Evolutionary conservation across 2,797 vertebrate species (phyloP).

Genomic region (Hephaestus fuliginosus): DNA sequence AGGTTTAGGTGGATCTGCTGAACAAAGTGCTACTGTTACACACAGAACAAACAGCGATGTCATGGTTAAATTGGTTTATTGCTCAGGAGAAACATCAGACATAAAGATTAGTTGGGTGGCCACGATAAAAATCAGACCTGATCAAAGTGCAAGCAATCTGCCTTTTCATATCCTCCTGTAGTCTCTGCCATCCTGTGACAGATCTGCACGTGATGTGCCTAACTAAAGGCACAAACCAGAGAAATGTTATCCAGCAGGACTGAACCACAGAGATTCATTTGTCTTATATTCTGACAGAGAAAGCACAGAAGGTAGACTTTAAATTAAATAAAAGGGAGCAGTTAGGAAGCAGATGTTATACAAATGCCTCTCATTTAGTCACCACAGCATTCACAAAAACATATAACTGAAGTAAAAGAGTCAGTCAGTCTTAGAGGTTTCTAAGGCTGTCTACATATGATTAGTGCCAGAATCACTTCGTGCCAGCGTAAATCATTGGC

Average conservation of each 20-base stretch:
- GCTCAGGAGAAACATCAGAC: slow-evolving; percentile 42
- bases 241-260: not conserved
- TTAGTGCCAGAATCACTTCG: slow-evolving; percentile 21
- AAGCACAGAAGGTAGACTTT: not conserved
- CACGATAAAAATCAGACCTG: slow-evolving; percentile 33
- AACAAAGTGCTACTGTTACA: slow-evolving; percentile 47
- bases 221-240: slow-evolving; percentile 11
- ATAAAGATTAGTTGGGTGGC: slow-evolving; percentile 27
- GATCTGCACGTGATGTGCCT: not conserved
- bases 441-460: not conserved
- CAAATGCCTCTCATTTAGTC: slow-evolving; percentile 13
- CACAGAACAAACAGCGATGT: slow-evolving; percentile 31
- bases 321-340: not conserved
- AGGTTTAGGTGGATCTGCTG: slow-evolving; percentile 20
- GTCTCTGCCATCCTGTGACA: slow-evolving; percentile 10
- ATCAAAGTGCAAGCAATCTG: slow-evolving; percentile 58
- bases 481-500: slow-evolving; percentile 7
- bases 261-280: not conserved
- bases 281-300: not conserved
- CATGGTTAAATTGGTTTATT: slow-evolving; percentile 47
- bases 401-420: not conserved
- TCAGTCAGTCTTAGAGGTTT: too few species aligned
- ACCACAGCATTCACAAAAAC: not conserved
- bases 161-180: slow-evolving; percentile 48
- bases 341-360: not conserved